Percentiles rank a stretch among this genome's conserved stretches.
These are phyloP conservation scores for Sorex fumeus DNA, from an alignment of 2,113 vertebrate genomes.

Conservation along the genomic window DNA sequence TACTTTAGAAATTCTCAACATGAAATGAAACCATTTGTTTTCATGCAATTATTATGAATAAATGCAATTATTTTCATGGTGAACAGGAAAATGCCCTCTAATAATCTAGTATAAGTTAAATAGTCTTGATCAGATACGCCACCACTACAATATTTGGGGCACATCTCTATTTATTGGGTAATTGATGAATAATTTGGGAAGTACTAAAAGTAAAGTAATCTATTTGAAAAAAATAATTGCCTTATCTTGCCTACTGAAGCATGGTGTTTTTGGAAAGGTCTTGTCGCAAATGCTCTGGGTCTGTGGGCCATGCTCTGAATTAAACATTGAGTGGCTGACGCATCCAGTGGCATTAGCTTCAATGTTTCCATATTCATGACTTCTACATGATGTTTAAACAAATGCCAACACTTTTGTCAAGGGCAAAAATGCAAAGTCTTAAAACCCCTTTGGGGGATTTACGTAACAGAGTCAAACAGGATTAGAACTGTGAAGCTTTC, in stretches of 20 bases:
- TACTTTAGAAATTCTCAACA: conserved; percentile 38
- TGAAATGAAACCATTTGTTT: neutral
- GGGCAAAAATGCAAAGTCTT: neutral
- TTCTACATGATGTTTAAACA: conserved; percentile 52
- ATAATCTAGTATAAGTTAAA: conserved; percentile 47
- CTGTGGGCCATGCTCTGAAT: neutral
- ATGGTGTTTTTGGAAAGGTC: conserved; percentile 25
- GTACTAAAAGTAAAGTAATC: conserved; percentile 71
- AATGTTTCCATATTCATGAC: conserved; percentile 74
- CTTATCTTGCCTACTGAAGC: neutral
- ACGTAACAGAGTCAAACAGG: neutral
- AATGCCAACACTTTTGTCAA: conserved; percentile 44
- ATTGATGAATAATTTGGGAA: conserved; percentile 33
- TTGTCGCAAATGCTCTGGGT: neutral
- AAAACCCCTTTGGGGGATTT: neutral
- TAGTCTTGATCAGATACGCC: conserved; percentile 20
- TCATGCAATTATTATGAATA: conserved; percentile 36
- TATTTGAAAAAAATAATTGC: neutral
- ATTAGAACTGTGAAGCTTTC: conserved; percentile 63
- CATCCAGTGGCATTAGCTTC: conserved; percentile 11
- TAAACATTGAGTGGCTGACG: neutral
- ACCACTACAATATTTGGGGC: conserved; percentile 37
- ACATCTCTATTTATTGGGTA: conserved; percentile 25
- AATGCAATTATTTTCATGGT: neutral
- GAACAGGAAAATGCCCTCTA: conserved; percentile 37